Conservation (phyloP, 2,113 vertebrate species). For the Microtus richardsoni region DNA sequence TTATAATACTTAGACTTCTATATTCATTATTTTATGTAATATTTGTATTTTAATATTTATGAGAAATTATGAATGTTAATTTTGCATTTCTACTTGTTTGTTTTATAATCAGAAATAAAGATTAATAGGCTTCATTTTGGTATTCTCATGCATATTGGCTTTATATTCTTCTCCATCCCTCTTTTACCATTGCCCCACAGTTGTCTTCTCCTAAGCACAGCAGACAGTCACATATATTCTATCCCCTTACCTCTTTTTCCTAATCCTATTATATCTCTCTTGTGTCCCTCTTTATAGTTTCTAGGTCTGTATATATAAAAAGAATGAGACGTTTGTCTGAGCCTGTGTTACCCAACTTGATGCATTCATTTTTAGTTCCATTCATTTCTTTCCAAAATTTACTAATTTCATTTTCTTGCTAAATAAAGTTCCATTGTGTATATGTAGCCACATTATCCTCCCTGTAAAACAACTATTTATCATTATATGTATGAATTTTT, state of each 20-base stretch:
- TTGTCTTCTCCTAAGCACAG: background rate
- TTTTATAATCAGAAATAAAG: background rate
- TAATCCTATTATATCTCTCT: background rate
- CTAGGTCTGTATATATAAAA: no score
- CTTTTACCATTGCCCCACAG: background rate
- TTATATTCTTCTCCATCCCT: background rate
- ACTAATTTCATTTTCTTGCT: background rate
- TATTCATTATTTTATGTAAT: conserved; percentile 34
- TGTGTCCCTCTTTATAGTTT: background rate
- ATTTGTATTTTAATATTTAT: background rate
- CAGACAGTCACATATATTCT: background rate
- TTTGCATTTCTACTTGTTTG: background rate
- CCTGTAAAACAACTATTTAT: background rate
- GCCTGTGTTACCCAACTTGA: background rate
- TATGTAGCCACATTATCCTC: background rate
- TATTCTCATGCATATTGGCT: background rate
- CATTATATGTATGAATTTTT: background rate
- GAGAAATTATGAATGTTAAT: background rate
- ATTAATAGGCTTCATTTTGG: background rate
- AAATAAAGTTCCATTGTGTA: background rate
- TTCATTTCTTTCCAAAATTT: background rate
- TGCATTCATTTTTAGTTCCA: background rate
- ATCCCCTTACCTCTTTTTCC: background rate
- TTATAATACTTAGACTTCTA: background rate
- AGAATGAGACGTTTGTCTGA: background rate